These are phyloP conservation scores for Rugalucina vietnamica DNA, from an alignment of 2,888 invertebrate genomes.

Conservation along the genomic window DNA sequence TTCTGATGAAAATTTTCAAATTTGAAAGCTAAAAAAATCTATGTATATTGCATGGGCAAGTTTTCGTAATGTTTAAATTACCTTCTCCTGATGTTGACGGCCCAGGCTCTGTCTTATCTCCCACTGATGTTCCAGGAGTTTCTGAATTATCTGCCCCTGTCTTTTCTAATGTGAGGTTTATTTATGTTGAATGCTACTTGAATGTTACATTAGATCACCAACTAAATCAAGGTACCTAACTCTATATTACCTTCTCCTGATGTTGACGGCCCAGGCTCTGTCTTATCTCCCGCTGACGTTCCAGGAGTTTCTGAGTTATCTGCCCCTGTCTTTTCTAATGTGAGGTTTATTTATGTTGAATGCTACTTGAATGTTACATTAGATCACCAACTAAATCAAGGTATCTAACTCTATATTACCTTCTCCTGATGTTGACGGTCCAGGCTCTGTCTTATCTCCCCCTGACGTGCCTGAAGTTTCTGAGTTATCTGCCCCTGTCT, in stretches of 20 bases:
- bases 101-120: not conserved
- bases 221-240: not conserved
- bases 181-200: no score
- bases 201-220: not conserved
- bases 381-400: not conserved
- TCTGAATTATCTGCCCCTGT: conserved; percentile 19
- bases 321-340: not conserved
- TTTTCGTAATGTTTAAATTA: no score
- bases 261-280: conserved; percentile 37
- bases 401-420: not conserved
- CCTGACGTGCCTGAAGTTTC: conserved; percentile 27
- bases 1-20: no score
- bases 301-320: conserved; percentile 20
- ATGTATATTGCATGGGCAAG: no score
- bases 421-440: conserved; percentile 43
- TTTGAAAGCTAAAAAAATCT: no score
- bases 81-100: not conserved
- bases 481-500: not conserved
- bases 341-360: not conserved
- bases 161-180: no score
- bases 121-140: not conserved
- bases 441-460: conserved; percentile 6
- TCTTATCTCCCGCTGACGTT: conserved; percentile 5
- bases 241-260: conserved; percentile 26
- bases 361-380: not conserved